These are phyloP conservation scores for Mechanitis messenoides DNA, from an alignment of 2,888 invertebrate genomes.

Conservation along the genomic window DNA sequence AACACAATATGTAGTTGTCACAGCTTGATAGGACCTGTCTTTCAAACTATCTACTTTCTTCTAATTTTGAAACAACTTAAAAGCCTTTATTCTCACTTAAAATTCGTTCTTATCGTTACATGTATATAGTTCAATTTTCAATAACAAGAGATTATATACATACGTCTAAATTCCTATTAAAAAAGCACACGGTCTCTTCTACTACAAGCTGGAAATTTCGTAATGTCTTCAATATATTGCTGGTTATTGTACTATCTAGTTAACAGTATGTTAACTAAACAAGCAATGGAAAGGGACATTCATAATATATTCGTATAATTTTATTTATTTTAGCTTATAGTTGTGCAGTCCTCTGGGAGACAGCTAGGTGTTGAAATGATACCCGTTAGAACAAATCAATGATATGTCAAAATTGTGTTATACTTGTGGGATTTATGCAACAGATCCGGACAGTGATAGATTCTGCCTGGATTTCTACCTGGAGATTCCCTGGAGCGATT, in stretches of 20 bases:
- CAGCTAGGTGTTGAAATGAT: conserved; percentile 66
- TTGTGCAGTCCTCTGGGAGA: conserved; percentile 49
- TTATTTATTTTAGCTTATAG: conserved; percentile 34
- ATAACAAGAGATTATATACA: conserved; percentile 6
- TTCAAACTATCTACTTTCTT: conserved; percentile 62
- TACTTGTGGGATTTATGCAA: conserved; percentile 66
- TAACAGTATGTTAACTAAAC: neutral
- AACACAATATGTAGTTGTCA: conserved; percentile 74
- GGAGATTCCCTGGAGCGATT: conserved; percentile 25
- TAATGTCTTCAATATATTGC: conserved; percentile 27
- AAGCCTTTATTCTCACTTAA: neutral
- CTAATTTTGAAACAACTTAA: conserved; percentile 14
- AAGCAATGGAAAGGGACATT: conserved; percentile 24
- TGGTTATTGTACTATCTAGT: conserved; percentile 19
- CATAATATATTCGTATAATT: neutral
- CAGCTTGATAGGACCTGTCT: conserved; percentile 72
- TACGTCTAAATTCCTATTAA: conserved; percentile 30
- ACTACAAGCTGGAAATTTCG: conserved; percentile 3
- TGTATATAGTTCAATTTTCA: conserved; percentile 10
- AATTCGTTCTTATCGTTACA: conserved; percentile 13
- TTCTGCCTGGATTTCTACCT: conserved; percentile 41
- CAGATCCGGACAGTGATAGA: conserved; percentile 67
- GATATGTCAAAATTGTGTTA: conserved; percentile 72
- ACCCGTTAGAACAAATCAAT: conserved; percentile 66
- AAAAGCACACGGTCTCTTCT: conserved; percentile 11